Base-by-base conservation (phyloP, 2,113 vertebrate genomes). In the Tor tambroides region DNA sequence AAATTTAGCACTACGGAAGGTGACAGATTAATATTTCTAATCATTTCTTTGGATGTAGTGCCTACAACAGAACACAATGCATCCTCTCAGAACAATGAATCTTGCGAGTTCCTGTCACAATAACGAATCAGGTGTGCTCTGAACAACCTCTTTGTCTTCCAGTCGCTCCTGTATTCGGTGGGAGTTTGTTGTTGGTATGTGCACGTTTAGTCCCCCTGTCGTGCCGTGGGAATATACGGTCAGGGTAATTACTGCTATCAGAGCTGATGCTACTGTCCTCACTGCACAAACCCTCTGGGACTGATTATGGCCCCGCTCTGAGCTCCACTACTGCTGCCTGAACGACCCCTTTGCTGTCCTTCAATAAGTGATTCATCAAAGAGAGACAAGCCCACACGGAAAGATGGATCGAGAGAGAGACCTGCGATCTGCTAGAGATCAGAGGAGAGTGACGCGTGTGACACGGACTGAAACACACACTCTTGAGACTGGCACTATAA, bases 211-310 rank as follows among this genome's bases (percentile, higher is more conserved):
- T 67, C 59, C 38, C 54, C 59, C 61, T 30, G 83, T 43, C 3
- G 28, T 32, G 59, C 84, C 11, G 61, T 74, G 77, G 77, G 79
- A 75, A 81, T 80, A 69, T n/a, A 61, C 23, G n/a, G 81, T 84
- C 63, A 75, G 63, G 81, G 81, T 86, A 87, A 80, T 86, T 86
- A 89, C 74, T 8, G 51, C 43, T 87, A 89, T 89, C 88, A 80
- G 80, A 84, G 85, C 59, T 65, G 67, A 30, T n/a, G 81, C 46
- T 43, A n/a, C 49, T 23, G 85, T 67, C 82, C 51, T 61, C n/a
- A 84, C 59, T 11, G 26, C 46, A 67, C 71, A 12, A 38, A 78
- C 84, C 88, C 74, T 78, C 71, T 59, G 80, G 80, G 84, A 54
- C 88, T 86, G 88, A 80, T 86, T 89, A 86, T 72, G n/a, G 28